These are phyloP conservation scores for Charanyca ferruginea DNA, from an alignment of 2,888 invertebrate species.

Conservation along the genomic window DNA sequence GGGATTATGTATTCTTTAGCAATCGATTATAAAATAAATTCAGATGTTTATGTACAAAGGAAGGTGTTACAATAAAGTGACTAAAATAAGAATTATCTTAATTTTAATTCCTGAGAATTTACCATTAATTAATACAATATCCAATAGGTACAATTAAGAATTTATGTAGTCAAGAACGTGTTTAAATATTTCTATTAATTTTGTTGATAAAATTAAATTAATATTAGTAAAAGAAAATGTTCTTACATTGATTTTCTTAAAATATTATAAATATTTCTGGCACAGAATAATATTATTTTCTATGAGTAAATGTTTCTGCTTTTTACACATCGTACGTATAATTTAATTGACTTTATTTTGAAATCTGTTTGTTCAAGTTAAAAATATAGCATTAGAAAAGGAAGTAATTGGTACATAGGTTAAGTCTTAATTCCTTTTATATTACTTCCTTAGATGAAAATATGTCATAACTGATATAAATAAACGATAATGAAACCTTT, in stretches of 20 bases:
- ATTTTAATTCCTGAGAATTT: constrained; percentile 58
- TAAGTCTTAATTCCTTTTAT: too few species aligned
- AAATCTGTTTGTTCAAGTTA: constrained; percentile 44
- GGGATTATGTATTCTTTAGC: too few species aligned
- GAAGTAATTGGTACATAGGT: too few species aligned
- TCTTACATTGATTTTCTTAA: constrained; percentile 5
- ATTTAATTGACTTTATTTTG: constrained; percentile 65
- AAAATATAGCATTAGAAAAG: too few species aligned
- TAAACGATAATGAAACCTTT: too few species aligned
- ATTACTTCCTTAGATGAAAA: too few species aligned
- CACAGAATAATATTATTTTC: constrained; percentile 45
- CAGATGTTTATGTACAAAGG: constrained; percentile 33
- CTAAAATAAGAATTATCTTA: constrained; percentile 44
- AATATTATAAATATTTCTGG: constrained; percentile 37
- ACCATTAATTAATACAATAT: constrained; percentile 41
- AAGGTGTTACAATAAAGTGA: constrained; percentile 30
- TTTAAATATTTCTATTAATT: constrained; percentile 12
- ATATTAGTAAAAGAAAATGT: not conserved
- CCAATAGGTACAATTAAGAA: constrained; percentile 11
- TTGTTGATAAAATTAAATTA: not conserved
- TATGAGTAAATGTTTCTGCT: constrained; percentile 28
- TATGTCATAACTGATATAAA: too few species aligned
- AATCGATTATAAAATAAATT: constrained; percentile 3
- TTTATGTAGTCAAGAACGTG: constrained; percentile 1
- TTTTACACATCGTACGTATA: constrained; percentile 57